Conservation (phyloP, 2,797 vertebrate genomes). For the Esox masquinongy region DNA sequence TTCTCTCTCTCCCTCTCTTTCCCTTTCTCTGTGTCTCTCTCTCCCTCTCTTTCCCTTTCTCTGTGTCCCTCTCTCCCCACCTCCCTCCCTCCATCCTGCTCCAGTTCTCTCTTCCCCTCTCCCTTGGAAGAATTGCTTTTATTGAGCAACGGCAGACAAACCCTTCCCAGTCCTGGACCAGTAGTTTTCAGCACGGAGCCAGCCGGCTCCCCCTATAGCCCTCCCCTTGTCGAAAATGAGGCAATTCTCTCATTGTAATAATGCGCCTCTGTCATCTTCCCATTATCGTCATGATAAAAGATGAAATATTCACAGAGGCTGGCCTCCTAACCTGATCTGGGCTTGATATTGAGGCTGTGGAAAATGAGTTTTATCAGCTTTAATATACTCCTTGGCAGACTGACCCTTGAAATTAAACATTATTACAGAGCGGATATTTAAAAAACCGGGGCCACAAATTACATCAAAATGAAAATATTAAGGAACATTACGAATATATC, state of each 20-base stretch:
- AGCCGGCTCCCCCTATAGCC: conserved; percentile 69
- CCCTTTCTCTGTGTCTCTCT: too few species aligned
- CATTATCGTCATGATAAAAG: conserved; percentile 99
- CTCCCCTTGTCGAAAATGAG: conserved; percentile 88
- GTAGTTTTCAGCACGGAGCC: conserved; percentile 44
- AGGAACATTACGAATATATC: conserved; percentile 98
- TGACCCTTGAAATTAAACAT: conserved; percentile 99
- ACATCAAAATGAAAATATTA: conserved; percentile 99
- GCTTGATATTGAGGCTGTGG: conserved; percentile 99
- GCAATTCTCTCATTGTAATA: conserved; percentile 99
- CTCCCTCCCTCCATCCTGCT: conserved; percentile 27
- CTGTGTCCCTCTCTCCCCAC: conserved; percentile 40
- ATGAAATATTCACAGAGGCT: conserved; percentile 99
- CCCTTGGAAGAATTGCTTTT: conserved; percentile 90
- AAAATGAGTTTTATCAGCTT: conserved; percentile 99
- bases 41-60: too few species aligned
- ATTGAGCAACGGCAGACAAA: conserved; percentile 86
- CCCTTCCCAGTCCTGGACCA: conserved; percentile 60
- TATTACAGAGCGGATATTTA: conserved; percentile 99
- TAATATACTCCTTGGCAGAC: conserved; percentile 99
- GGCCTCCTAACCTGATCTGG: conserved; percentile 99
- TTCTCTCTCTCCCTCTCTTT: conserved; percentile 62
- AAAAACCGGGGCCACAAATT: conserved; percentile 99
- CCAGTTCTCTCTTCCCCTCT: conserved; percentile 66
- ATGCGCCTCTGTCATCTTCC: conserved; percentile 99